Evolutionary conservation across 2,888 invertebrate genomes (phyloP), one percentile per base, ranked within the genome.

Genomic region (Capitulum mitella): DNA sequence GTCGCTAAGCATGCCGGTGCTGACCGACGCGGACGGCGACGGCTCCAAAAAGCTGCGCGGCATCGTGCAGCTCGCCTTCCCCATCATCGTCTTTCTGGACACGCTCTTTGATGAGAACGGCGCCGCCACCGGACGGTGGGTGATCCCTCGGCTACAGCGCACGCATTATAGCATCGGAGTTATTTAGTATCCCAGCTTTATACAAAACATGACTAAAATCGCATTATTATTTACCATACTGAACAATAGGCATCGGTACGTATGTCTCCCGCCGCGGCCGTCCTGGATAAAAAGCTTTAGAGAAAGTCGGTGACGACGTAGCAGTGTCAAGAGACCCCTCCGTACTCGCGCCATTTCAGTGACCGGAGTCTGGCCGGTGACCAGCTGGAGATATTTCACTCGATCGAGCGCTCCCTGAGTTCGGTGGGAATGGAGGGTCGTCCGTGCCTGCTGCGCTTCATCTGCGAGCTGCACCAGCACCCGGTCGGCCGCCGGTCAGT

Each of bases 361-460:
- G 37, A 48, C 70, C 78, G 81, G 70, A 80, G 79, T 64, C 40
- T 81, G 3, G 80, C 77, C 19, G 77, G 75, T 16, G 81, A 81
- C 46, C 81, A 81, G 77, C 80, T 78, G 75, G 79, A 79, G 32
- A 79, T 81, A 22, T 81, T 81, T 75, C 76, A 76, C 26, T 80
- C 81, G 2, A 43, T 81, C 70, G 81, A 81, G 78, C 78, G 61
- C 14, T 79, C 80, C 5, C 77, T 81, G 26, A 77, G 78, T 34
- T 54, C 79, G 22, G 78, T 80, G 58, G 81, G 81, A 14, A 77
- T 81, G 48, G 81, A 80, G 32, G 81, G 81, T 34, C 79, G 80
- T 37, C 78, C 80, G 19, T 81, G 81, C 48, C 80, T 81, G 26
- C 79, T 81, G 77, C 78, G 81, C 8, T 80, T 81, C 77, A 81